Evolutionary conservation across 2,888 invertebrate species (phyloP).

Genomic region (Apeira syringaria): DNA sequence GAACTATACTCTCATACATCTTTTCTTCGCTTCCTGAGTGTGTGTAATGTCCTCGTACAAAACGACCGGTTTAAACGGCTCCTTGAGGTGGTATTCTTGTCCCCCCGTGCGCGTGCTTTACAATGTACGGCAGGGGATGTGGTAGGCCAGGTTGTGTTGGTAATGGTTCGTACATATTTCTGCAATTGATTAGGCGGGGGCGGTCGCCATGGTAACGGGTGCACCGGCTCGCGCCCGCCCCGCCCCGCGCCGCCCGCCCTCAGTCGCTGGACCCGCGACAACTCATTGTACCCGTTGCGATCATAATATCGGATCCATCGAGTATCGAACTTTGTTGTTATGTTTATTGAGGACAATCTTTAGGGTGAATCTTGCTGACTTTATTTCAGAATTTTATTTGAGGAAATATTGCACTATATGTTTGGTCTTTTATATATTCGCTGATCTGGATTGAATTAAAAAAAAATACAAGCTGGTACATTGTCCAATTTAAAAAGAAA

Average conservation of each 20-base stretch:
- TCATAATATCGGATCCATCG: conserved; percentile 38
- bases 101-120: conserved; percentile 26
- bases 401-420: no score
- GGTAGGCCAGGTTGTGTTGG: conserved; percentile 44
- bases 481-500: no score
- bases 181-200: conserved; percentile 84
- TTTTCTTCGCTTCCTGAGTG: conserved; percentile 59
- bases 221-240: conserved; percentile 41
- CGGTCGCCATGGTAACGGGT: conserved; percentile 74
- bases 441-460: no score
- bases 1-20: conserved; percentile 58
- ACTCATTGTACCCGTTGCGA: conserved; percentile 49
- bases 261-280: conserved; percentile 32
- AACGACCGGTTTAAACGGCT: conserved; percentile 46
- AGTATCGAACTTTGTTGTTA: conserved; percentile 9
- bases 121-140: conserved; percentile 35
- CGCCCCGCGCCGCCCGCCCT: conserved; percentile 18
- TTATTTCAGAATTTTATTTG: no score
- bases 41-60: conserved; percentile 55
- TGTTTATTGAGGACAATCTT: conserved; percentile 3
- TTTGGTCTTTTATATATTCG: no score
- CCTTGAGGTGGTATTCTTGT: conserved; percentile 37
- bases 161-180: conserved; percentile 80
- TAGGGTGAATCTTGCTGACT: neutral
- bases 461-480: no score